Percentiles rank a stretch among this genome's conserved stretches.
These are phyloP conservation scores for Drosophila teissieri DNA, from an alignment of 1,140 invertebrate species.

Conservation along the genomic window DNA sequence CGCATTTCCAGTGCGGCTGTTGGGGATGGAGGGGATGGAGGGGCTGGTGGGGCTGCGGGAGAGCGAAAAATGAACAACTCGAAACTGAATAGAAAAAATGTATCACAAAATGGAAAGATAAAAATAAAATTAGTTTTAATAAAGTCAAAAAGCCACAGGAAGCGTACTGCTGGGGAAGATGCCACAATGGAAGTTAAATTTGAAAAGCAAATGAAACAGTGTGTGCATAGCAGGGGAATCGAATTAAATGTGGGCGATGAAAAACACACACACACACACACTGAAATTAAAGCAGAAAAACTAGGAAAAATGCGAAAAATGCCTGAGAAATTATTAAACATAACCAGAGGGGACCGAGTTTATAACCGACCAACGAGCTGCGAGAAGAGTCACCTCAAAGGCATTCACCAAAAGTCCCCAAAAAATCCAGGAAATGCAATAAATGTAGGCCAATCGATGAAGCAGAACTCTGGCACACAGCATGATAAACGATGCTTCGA, in stretches of 20 bases:
- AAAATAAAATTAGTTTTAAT: conserved; percentile 78
- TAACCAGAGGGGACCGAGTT: neutral
- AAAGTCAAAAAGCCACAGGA: conserved; percentile 75
- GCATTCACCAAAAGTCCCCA: neutral
- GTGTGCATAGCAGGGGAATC: conserved; percentile 21
- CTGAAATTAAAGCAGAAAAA: conserved; percentile 29
- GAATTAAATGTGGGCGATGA: conserved; percentile 42
- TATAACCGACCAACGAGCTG: neutral
- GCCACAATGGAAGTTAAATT: conserved; percentile 61
- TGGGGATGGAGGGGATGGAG: too few relatives aligned
- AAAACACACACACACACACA: conserved; percentile 26
- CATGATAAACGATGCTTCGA: too few relatives aligned
- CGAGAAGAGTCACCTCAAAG: conserved; percentile 1
- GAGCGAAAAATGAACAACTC: conserved; percentile 1
- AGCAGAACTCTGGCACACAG: neutral
- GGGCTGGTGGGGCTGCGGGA: neutral
- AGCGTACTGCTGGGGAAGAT: conserved; percentile 12
- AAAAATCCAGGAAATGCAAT: too few relatives aligned
- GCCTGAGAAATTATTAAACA: conserved; percentile 36
- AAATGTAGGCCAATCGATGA: conserved; percentile 11
- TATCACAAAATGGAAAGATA: conserved; percentile 60
- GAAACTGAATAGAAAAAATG: conserved; percentile 52
- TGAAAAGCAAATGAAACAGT: conserved; percentile 58
- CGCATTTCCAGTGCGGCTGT: conserved; percentile 7
- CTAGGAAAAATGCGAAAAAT: conserved; percentile 7